These are phyloP conservation scores for Caenorhabditis remanei DNA, from an alignment of 1,140 invertebrate genomes.

Conservation along the genomic window DNA sequence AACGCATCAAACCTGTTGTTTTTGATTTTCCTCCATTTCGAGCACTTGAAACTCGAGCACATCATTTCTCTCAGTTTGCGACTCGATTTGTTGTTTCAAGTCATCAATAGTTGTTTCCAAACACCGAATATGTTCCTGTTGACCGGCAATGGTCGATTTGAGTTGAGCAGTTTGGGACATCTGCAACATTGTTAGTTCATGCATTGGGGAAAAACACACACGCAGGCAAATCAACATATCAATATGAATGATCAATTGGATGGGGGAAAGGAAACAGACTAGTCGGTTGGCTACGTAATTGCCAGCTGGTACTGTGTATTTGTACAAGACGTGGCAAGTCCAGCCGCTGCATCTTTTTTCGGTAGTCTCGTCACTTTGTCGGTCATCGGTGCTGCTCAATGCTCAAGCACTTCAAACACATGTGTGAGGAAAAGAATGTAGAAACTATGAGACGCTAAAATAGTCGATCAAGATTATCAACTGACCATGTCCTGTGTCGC, in stretches of 20 bases:
- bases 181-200: slow-evolving; percentile 48
- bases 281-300: neutral
- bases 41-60: slow-evolving; percentile 75
- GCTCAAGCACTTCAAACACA: slow-evolving; percentile 22
- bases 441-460: neutral
- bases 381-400: neutral
- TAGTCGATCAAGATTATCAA: slow-evolving; percentile 16
- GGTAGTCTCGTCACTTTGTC: slow-evolving; percentile 11
- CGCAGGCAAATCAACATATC: slow-evolving; percentile 53
- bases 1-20: slow-evolving; percentile 52
- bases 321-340: slow-evolving; percentile 7
- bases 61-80: slow-evolving; percentile 70
- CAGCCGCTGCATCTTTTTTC: neutral
- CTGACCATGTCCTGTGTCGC: slow-evolving; percentile 60
- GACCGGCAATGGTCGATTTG: slow-evolving; percentile 56
- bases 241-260: slow-evolving; percentile 1
- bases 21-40: slow-evolving; percentile 64
- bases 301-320: slow-evolving; percentile 32
- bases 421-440: neutral
- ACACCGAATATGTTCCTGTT: slow-evolving; percentile 66
- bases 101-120: slow-evolving; percentile 64
- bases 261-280: neutral
- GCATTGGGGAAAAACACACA: slow-evolving; percentile 49
- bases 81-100: slow-evolving; percentile 70
- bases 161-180: slow-evolving; percentile 63